phyloP scores from a whole-genome alignment of 2,797 vertebrate species.

The Neosalanx taihuensis region DNA sequence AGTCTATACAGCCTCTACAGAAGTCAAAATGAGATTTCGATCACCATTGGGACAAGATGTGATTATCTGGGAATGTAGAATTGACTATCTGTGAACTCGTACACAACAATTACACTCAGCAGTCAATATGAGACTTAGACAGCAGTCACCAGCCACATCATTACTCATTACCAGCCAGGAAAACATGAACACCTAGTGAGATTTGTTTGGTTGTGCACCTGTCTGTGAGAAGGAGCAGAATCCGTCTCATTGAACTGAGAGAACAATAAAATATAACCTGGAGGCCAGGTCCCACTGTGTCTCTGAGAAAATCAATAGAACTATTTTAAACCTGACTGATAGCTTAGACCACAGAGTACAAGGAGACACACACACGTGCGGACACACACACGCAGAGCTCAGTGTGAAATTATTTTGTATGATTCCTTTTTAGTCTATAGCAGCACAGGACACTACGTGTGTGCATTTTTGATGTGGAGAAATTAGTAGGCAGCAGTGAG shows the following conservation, averaged over 20 bases:
- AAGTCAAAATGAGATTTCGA: background rate
- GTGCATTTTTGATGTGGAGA: background rate
- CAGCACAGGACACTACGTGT: background rate
- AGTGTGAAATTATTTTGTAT: background rate
- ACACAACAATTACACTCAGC: background rate
- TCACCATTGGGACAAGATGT: background rate
- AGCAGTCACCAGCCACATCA: slow-evolving; percentile 1
- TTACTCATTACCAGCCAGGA: slow-evolving; percentile 1
- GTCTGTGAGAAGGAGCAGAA: slow-evolving; percentile 55
- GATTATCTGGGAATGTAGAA: background rate
- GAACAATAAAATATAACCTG: slow-evolving; percentile 71
- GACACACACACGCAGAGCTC: background rate
- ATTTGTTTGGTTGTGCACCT: slow-evolving; percentile 59
- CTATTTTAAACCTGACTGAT: slow-evolving; percentile 63
- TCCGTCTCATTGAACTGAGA: slow-evolving; percentile 66
- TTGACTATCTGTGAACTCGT: background rate
- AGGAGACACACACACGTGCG: slow-evolving; percentile 6
- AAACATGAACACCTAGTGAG: slow-evolving; percentile 19
- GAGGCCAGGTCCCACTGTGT: slow-evolving; percentile 53
- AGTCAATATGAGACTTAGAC: background rate
- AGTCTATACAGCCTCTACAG: background rate
- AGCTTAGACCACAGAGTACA: slow-evolving; percentile 17
- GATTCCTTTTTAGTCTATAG: no score
- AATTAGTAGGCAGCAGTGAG: no score
- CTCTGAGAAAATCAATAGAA: slow-evolving; percentile 63